Evolutionary conservation across 2,113 vertebrate genomes (phyloP), one percentile per base, ranked within the genome.

Genomic region (Dendrocopos noguchii): DNA sequence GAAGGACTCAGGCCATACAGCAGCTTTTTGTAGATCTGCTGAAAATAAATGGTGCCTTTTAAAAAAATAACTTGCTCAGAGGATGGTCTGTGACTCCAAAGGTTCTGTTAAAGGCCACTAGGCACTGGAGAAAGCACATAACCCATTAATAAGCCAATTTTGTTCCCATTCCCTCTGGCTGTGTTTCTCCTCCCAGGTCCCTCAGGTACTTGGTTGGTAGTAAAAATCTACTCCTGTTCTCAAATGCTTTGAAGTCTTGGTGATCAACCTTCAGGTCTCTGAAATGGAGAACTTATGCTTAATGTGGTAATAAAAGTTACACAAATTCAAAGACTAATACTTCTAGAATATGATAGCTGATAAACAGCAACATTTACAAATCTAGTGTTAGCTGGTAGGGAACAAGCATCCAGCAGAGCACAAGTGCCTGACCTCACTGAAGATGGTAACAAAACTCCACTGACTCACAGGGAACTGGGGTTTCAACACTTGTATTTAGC

Each of bases 341-440:
- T 66, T 72, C 5, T 14, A 63, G 76, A 82, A 90, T 42, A 34
- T 7, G 21, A 15, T 25, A 66, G 24, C 24, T 73, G n/a, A 21
- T 19, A 59, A 85, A 53, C 7, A 57, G 24, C 50, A 74, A 47
- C 46, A 53, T 61, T 75, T 80, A 39, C 6, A 39, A 44, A 56
- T 76, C 6, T 56, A 18, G 39, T 71, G 8, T n/a, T 29, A n/a
- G 14, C 20, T 0, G 0, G 4, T 7, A 47, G 14, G 4, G 6
- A 77, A 18, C 10, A 88, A 80, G 15, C 31, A 44, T 20, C 29
- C 36, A 34, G 33, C 28, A 72, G 11, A 9, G 12, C 36, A 56
- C 17, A 71, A 1, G 0, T 5, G 29, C 36, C 50, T 53, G 29
- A 67, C 16, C 6, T 18, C 47, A 10, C 0, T 67, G 57, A 68